A percentile compares a stretch with the other conserved stretches of the same genome.
These are phyloP conservation scores for Pogonomyrmex barbatus DNA, from an alignment of 1,140 invertebrate genomes.

Conservation along the genomic window DNA sequence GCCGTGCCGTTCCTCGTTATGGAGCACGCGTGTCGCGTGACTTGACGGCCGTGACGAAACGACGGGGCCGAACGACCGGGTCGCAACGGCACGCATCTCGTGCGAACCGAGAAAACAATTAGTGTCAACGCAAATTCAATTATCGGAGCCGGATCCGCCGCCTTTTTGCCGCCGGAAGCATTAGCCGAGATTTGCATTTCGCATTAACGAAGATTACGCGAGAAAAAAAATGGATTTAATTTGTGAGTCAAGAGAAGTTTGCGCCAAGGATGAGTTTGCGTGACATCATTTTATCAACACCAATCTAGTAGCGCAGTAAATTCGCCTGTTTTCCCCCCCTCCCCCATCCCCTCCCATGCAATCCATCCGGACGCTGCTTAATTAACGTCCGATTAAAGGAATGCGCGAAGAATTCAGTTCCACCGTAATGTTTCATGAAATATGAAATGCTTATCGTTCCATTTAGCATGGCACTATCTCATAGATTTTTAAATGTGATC, in stretches of 20 bases:
- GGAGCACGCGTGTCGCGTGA: constrained; percentile 64
- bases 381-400: constrained; percentile 1
- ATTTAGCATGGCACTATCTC: constrained; percentile 20
- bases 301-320: neutral
- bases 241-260: constrained; percentile 8
- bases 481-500: neutral
- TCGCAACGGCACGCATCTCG: constrained; percentile 54
- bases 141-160: constrained; percentile 47
- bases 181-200: constrained; percentile 52
- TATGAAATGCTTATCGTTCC: neutral
- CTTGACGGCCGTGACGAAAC: constrained; percentile 68
- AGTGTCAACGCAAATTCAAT: constrained; percentile 62
- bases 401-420: neutral
- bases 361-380: neutral
- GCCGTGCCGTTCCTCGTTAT: constrained; percentile 46
- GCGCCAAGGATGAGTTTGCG: neutral
- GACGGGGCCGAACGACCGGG: constrained; percentile 54
- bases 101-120: constrained; percentile 52
- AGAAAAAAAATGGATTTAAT: constrained; percentile 17
- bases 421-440: constrained; percentile 4
- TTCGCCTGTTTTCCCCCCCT: neutral
- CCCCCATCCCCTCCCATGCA: too few species aligned
- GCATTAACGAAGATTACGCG: constrained; percentile 25
- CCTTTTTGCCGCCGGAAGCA: constrained; percentile 48
- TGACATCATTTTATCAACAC: constrained; percentile 28